Base-by-base conservation (phyloP, 2,888 invertebrate genomes). In the Panzeria rudis region DNA sequence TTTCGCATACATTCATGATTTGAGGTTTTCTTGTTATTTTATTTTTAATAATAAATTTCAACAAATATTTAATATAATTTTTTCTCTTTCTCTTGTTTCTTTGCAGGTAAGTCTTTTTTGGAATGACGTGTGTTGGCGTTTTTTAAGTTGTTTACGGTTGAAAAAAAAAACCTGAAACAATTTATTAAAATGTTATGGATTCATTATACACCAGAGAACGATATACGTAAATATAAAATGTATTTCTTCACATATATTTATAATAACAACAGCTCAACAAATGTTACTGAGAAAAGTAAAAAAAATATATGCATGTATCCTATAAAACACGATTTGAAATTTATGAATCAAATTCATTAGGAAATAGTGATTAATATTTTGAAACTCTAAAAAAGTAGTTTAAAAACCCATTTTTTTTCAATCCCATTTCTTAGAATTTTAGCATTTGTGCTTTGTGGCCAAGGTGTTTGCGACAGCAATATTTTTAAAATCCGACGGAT, bases 61-160 rank as follows among this genome's bases (percentile, higher is more conserved):
- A 50, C 25, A 35, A 56, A 47, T 61, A 32, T 35, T 72, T 62
- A 35, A 59, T 41, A 35, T 61, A 15, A 25, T n/a, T 11, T 23
- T 77, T 64, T 81, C n/a, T 52, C 23, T 64, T 76, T 80, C 35
- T 85, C 41, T 81, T 81, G 5, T 86, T 59, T 86, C 81, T 84
- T 86, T 86, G 20, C 84, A 86, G 86, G 86, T 87, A 87, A 87
- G 86, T 86, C 61, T 79, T 75, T 44, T 69, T 44, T 64, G 50
- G 13, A 35, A 13, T 52, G 35, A 47, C 50, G 25, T 32, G 52
- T 15, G 82, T 76, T 71, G 76, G 82, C 62, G 69, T 69, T 66
- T 54, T 61, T 41, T 17, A 17, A 20, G 20, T 38, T 23, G 23
- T 35, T 68, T 17, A 59, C 9, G 9, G 5, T 13, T 17, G 17